These are phyloP conservation scores for Heliothis peltigera DNA, from an alignment of 2,888 invertebrate species.

Conservation along the genomic window DNA sequence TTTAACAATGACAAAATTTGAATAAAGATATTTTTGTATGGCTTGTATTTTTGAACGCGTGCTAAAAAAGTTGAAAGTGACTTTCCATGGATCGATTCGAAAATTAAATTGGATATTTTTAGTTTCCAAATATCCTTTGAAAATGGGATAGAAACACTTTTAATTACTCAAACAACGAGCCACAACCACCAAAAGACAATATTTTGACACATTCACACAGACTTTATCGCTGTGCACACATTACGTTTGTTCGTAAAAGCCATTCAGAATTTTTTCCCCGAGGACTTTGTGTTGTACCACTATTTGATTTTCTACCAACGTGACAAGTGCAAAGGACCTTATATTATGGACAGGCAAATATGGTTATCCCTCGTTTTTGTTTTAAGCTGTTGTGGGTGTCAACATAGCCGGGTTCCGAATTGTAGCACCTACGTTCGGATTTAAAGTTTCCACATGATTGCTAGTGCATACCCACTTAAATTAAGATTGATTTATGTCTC, in stretches of 20 bases:
- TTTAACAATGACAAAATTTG: not conserved
- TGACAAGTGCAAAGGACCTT: constrained; percentile 88
- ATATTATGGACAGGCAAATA: constrained; percentile 83
- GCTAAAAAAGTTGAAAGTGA: no score
- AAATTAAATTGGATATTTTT: no score
- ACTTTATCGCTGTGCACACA: constrained; percentile 87
- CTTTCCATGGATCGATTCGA: not conserved
- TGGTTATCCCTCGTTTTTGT: constrained; percentile 80
- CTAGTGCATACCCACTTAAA: constrained; percentile 59
- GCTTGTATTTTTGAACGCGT: not conserved
- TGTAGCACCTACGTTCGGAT: constrained; percentile 72
- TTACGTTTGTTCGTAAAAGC: constrained; percentile 87
- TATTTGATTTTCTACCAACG: constrained; percentile 88
- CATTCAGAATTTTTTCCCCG: constrained; percentile 84
- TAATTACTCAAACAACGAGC: constrained; percentile 78
- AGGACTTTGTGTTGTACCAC: constrained; percentile 74
- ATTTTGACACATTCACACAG: constrained; percentile 90
- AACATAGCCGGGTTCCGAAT: constrained; percentile 65
- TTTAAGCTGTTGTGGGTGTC: constrained; percentile 75
- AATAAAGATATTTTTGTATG: not conserved
- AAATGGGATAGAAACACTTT: constrained; percentile 63
- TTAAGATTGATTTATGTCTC: constrained; percentile 56
- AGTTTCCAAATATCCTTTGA: constrained; percentile 20
- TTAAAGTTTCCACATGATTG: constrained; percentile 60
- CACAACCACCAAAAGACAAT: constrained; percentile 82